Percentiles rank a stretch among this genome's conserved stretches.
Conservation (phyloP, 2,113 vertebrate species). For the Acanthochromis polyacanthus region DNA sequence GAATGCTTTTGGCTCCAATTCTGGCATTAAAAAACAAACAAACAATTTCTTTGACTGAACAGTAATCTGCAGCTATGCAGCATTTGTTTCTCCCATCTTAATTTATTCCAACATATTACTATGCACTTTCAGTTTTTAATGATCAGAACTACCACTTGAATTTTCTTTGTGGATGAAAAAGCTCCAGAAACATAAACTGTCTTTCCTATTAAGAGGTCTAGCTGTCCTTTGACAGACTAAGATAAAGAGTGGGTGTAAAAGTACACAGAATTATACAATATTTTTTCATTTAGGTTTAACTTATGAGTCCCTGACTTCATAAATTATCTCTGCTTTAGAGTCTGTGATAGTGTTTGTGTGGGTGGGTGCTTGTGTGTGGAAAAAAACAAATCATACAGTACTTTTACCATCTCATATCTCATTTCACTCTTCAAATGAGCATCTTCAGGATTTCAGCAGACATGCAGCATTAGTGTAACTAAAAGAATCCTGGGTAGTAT, state of each 20-base stretch:
- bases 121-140: too few species aligned
- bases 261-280: neutral
- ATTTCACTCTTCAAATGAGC: slow-evolving; percentile 62
- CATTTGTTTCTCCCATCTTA: too few species aligned
- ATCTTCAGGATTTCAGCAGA: slow-evolving; percentile 51
- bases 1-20: too few species aligned
- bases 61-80: too few species aligned
- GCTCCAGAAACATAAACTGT: too few species aligned
- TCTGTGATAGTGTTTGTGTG: slow-evolving; percentile 4
- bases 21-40: too few species aligned
- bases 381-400: slow-evolving; percentile 2
- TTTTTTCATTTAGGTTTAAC: neutral
- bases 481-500: slow-evolving; percentile 77
- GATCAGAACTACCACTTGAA: too few species aligned
- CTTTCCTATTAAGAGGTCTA: too few species aligned
- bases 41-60: too few species aligned
- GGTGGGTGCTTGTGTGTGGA: slow-evolving; percentile 1
- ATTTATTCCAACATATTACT: too few species aligned
- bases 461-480: slow-evolving; percentile 57
- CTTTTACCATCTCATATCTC: slow-evolving; percentile 50
- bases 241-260: neutral
- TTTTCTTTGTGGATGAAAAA: too few species aligned
- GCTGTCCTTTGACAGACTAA: neutral
- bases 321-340: neutral
- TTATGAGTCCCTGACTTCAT: neutral